Evolutionary conservation across 1,140 invertebrate genomes (phyloP).

Genomic region (Callitettix versicolor): DNA sequence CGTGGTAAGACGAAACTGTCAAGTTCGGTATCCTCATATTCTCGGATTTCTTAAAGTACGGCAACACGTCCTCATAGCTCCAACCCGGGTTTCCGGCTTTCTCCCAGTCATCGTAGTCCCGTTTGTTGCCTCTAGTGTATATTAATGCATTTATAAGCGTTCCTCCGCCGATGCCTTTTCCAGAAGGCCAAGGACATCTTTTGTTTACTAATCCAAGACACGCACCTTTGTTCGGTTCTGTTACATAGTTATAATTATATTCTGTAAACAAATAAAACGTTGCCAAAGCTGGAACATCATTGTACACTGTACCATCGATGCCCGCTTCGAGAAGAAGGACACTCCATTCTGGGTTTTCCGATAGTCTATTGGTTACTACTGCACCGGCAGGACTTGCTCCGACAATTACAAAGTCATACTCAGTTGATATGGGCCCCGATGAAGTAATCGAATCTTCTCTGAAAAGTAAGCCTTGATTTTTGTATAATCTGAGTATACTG

Average conservation of each 20-base stretch:
- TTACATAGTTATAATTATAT: constrained; percentile 58
- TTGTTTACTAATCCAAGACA: constrained; percentile 37
- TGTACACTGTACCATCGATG: constrained; percentile 44
- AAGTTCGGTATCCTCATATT: constrained; percentile 39
- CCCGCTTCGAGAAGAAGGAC: constrained; percentile 49
- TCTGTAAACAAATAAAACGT: constrained; percentile 40
- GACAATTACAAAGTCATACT: constrained; percentile 26
- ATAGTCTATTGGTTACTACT: constrained; percentile 42
- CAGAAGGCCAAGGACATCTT: constrained; percentile 44
- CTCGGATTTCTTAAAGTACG: constrained; percentile 53
- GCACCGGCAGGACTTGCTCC: constrained; percentile 36
- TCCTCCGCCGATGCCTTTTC: constrained; percentile 56
- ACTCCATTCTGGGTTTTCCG: constrained; percentile 35
- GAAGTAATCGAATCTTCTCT: constrained; percentile 19
- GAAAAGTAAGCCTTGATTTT: constrained; percentile 12
- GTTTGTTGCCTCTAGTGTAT: constrained; percentile 65
- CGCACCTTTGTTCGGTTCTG: constrained; percentile 33
- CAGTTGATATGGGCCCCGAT: constrained; percentile 19
- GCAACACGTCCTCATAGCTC: constrained; percentile 54
- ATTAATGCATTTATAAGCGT: constrained; percentile 79
- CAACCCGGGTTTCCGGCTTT: constrained; percentile 52
- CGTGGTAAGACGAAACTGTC: constrained; percentile 40
- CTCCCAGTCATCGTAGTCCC: constrained; percentile 65
- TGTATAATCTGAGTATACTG: background rate
- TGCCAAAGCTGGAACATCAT: constrained; percentile 13